Evolutionary conservation across 2,113 vertebrate species (phyloP).

Genomic region (Syrmaticus mikado): DNA sequence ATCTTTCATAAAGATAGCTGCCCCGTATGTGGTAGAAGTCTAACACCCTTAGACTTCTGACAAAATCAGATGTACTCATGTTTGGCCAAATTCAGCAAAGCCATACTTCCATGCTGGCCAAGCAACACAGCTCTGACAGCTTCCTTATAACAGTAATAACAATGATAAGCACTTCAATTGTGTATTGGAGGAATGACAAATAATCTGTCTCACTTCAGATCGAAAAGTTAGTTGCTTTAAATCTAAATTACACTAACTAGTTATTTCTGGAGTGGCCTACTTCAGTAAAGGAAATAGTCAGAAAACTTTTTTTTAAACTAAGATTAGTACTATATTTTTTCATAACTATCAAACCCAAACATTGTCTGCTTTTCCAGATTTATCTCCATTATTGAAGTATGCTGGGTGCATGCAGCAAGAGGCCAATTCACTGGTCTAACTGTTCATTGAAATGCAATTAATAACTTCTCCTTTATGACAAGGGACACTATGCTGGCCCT

Average conservation of each 20-base stretch:
- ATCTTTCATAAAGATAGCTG: neutral
- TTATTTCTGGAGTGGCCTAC: neutral
- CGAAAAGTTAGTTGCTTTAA: neutral
- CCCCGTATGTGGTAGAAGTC: neutral
- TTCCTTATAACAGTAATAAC: neutral
- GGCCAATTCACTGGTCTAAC: neutral
- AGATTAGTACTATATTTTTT: neutral
- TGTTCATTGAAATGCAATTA: neutral
- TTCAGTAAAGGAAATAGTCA: neutral
- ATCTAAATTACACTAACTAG: neutral
- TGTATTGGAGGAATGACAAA: neutral
- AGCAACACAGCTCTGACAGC: neutral
- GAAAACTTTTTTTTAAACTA: neutral
- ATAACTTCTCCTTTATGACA: neutral
- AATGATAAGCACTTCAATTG: neutral
- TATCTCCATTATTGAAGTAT: neutral
- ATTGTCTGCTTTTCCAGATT: neutral
- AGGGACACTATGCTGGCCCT: neutral
- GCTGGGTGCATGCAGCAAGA: neutral
- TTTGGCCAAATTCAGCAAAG: conserved; percentile 20
- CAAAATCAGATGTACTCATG: neutral
- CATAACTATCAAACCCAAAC: neutral
- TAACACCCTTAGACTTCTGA: neutral
- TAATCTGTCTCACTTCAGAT: neutral
- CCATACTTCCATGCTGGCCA: neutral